Conservation (phyloP, 2,113 vertebrate species). For the Pardalotus punctatus region DNA sequence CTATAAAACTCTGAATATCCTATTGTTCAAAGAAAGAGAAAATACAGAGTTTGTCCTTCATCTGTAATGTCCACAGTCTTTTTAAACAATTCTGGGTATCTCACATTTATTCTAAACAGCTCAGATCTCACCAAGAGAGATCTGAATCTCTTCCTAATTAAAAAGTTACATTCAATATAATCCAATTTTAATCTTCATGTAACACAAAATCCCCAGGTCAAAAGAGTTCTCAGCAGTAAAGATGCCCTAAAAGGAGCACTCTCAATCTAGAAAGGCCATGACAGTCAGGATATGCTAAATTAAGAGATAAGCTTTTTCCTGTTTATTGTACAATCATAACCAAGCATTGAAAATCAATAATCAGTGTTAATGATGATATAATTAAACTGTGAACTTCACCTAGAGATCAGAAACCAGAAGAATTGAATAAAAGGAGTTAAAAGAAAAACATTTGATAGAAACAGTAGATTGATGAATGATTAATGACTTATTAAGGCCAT, state of each 20-base stretch:
- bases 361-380: background rate
- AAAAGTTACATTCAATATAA: background rate
- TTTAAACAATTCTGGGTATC: background rate
- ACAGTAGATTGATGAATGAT: background rate
- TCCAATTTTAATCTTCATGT: background rate
- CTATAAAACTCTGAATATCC: background rate
- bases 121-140: background rate
- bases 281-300: background rate
- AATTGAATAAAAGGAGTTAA: background rate
- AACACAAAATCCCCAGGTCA: slow-evolving; percentile 3
- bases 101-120: background rate
- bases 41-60: background rate
- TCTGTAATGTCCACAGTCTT: background rate
- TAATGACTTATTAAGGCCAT: background rate
- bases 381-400: slow-evolving; percentile 19
- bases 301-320: background rate
- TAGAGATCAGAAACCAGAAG: background rate
- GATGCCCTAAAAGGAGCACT: background rate
- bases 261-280: background rate
- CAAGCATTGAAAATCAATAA: slow-evolving; percentile 31
- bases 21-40: background rate
- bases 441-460: background rate
- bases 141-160: slow-evolving; percentile 2
- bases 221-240: slow-evolving; percentile 4
- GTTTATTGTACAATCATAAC: background rate